Evolutionary conservation across 1,140 invertebrate genomes (phyloP).

Genomic region (Hyphantria cunea): DNA sequence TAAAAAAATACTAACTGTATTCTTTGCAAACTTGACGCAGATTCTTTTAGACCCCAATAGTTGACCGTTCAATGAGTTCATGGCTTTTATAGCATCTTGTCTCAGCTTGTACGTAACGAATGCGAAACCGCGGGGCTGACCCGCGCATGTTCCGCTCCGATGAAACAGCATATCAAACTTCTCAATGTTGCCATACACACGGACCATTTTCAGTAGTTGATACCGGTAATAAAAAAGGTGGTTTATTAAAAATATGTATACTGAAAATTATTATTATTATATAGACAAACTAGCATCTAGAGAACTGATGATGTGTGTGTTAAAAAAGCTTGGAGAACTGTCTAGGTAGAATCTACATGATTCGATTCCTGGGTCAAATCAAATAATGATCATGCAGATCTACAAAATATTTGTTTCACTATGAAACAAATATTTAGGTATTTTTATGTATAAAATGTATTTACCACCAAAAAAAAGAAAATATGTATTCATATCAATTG

Average conservation of each 20-base stretch:
- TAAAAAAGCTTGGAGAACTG: too few relatives aligned
- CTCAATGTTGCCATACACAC: slow-evolving; percentile 94
- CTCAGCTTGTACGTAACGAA: slow-evolving; percentile 92
- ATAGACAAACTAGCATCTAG: too few relatives aligned
- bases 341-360: too few relatives aligned
- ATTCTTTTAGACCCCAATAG: slow-evolving; percentile 88
- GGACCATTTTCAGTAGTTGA: slow-evolving; percentile 96
- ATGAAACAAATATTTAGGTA: too few relatives aligned
- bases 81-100: slow-evolving; percentile 85
- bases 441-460: too few relatives aligned
- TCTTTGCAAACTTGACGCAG: slow-evolving; percentile 92
- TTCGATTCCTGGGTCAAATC: too few relatives aligned
- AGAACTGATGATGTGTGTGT: too few relatives aligned
- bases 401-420: too few relatives aligned
- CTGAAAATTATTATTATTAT: background rate
- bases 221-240: slow-evolving; percentile 87
- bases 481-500: too few relatives aligned
- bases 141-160: slow-evolving; percentile 92
- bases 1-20: slow-evolving; percentile 69
- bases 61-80: slow-evolving; percentile 88
- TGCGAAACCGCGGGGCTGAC: slow-evolving; percentile 95
- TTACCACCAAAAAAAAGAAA: too few relatives aligned
- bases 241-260: slow-evolving; percentile 39
- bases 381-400: too few relatives aligned
- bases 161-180: slow-evolving; percentile 98